Conservation (phyloP, 2,113 vertebrate species). For the Melospiza georgiana region DNA sequence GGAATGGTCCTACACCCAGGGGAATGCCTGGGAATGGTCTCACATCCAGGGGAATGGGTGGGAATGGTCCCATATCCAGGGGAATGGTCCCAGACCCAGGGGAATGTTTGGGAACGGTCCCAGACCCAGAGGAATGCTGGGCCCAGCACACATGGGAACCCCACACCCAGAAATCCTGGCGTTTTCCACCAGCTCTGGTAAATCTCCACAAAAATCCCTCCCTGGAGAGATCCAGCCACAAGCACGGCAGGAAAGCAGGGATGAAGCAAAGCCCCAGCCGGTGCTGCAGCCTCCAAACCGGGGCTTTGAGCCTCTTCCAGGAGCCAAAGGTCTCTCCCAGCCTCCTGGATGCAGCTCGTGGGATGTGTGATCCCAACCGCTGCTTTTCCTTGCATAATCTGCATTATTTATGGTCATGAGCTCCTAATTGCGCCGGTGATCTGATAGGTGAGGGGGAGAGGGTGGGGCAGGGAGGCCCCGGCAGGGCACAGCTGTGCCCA, state of each 20-base stretch:
- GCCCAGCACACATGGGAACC: neutral
- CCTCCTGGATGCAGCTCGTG: accelerated
- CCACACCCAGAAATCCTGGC: neutral
- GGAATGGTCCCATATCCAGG: no score
- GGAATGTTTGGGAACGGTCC: no score
- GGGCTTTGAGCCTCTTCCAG: neutral
- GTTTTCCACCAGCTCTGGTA: neutral
- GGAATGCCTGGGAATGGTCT: no score
- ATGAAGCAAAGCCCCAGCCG: neutral
- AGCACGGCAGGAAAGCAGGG: neutral
- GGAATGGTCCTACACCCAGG: no score
- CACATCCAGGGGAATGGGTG: no score
- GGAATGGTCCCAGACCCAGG: no score
- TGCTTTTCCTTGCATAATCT: neutral
- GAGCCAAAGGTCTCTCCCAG: neutral
- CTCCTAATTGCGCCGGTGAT: neutral
- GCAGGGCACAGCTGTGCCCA: neutral
- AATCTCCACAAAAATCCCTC: neutral
- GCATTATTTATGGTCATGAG: neutral
- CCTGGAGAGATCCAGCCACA: neutral
- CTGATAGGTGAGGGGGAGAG: neutral
- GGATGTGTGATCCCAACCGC: neutral
- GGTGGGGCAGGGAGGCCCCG: neutral
- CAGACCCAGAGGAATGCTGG: accelerated
- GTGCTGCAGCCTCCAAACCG: neutral